Evolutionary conservation across 64 coral and sea anemone genomes (phyloP).

Genomic region (Actinia equina): DNA sequence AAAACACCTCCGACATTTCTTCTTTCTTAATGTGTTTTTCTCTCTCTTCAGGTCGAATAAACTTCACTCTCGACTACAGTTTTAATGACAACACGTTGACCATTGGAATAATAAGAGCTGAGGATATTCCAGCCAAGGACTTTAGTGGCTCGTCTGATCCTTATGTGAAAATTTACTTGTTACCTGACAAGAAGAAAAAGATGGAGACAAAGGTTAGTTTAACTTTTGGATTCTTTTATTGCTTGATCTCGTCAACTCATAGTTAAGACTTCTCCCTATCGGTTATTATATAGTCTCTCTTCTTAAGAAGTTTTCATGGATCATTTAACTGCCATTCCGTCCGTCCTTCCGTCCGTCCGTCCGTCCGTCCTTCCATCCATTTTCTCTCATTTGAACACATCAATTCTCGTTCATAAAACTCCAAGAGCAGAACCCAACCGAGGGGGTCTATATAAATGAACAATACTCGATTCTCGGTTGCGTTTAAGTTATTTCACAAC

Average conservation of each 20-base stretch:
- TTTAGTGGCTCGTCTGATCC: constrained; percentile 98
- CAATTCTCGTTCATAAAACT: no score
- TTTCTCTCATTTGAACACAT: no score
- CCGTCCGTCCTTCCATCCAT: no score
- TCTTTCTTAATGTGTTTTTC: neutral
- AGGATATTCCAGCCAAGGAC: constrained; percentile 95
- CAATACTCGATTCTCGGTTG: no score
- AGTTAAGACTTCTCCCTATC: neutral
- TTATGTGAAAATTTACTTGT: constrained; percentile 84
- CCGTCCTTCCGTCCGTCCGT: no score
- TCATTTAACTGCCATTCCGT: no score
- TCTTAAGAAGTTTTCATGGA: no score
- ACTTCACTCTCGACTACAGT: constrained; percentile 86
- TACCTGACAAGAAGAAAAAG: constrained; percentile 95
- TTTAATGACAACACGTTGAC: constrained; percentile 88
- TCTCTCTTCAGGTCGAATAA: constrained; percentile 65
- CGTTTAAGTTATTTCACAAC: no score
- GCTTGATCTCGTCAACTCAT: neutral
- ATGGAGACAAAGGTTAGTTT: constrained; percentile 99
- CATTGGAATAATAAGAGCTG: constrained; percentile 84
- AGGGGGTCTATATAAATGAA: no score
- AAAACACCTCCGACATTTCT: no score
- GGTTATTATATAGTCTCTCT: no score
- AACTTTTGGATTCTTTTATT: neutral
- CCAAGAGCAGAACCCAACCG: no score